phyloP scores from a whole-genome alignment of 2,113 vertebrate genomes.

The Albula glossodonta region DNA sequence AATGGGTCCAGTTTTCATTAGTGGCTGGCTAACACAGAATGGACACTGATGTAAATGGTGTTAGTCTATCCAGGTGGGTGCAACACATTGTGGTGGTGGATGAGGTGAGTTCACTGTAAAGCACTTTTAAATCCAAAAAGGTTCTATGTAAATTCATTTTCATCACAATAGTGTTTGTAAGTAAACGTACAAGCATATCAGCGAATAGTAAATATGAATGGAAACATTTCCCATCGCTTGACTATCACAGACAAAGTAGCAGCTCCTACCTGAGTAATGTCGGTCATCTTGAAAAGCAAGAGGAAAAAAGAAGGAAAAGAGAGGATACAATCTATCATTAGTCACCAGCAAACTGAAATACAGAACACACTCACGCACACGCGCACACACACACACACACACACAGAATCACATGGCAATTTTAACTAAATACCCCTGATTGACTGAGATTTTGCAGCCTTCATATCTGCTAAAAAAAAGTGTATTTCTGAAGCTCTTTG shows the following conservation, averaged over 20 bases:
- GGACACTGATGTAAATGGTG: not conserved
- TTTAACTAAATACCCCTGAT: not conserved
- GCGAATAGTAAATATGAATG: not conserved
- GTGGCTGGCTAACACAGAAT: not conserved
- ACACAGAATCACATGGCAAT: too few species aligned
- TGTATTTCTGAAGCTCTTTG: too few species aligned
- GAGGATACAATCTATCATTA: not conserved
- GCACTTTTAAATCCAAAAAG: not conserved
- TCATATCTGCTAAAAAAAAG: too few species aligned
- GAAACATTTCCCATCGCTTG: not conserved
- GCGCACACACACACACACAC: not conserved
- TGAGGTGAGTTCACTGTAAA: not conserved
- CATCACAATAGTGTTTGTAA: not conserved
- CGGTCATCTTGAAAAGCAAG: constrained; percentile 19
- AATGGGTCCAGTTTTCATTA: not conserved
- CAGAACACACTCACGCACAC: not conserved
- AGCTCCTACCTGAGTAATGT: constrained; percentile 30
- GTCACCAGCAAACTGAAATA: not conserved
- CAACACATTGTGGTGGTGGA: not conserved
- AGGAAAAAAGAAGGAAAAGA: not conserved
- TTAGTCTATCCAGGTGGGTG: not conserved
- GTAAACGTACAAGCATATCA: not conserved
- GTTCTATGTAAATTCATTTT: not conserved
- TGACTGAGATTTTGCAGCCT: too few species aligned
- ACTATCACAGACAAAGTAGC: not conserved